Evolutionary conservation across 2,888 invertebrate genomes (phyloP).

Genomic region (Marronus borbonicus): DNA sequence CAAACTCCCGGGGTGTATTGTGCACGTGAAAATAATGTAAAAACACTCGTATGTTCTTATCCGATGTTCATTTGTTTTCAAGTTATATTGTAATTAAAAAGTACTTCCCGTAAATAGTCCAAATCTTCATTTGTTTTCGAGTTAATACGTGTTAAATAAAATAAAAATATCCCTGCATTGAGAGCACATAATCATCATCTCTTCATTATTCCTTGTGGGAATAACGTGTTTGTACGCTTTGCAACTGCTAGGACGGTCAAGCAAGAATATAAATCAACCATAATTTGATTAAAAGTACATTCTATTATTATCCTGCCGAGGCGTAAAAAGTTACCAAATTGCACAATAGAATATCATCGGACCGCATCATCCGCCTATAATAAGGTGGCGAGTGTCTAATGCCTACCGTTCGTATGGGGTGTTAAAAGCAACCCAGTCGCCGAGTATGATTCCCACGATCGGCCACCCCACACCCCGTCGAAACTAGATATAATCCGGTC

Average conservation of each 20-base stretch:
- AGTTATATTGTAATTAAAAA: too few relatives aligned
- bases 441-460: constrained; percentile 57
- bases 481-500: constrained; percentile 47
- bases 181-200: not conserved
- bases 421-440: constrained; percentile 52
- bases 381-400: constrained; percentile 61
- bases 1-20: too few relatives aligned
- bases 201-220: constrained; percentile 15
- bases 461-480: constrained; percentile 49
- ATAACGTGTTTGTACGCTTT: not conserved
- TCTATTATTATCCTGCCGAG: constrained; percentile 58
- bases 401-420: constrained; percentile 54
- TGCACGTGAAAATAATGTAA: too few relatives aligned
- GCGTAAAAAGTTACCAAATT: constrained; percentile 57
- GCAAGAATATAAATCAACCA: constrained; percentile 39
- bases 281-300: constrained; percentile 61
- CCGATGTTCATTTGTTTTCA: too few relatives aligned
- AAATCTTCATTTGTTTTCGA: too few relatives aligned
- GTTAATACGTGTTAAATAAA: too few relatives aligned
- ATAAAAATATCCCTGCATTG: too few relatives aligned
- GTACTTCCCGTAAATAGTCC: too few relatives aligned
- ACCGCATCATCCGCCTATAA: constrained; percentile 57
- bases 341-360: constrained; percentile 58
- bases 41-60: too few relatives aligned
- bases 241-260: not conserved